These are phyloP conservation scores for Empis livida DNA, from an alignment of 2,888 invertebrate species.

Conservation along the genomic window DNA sequence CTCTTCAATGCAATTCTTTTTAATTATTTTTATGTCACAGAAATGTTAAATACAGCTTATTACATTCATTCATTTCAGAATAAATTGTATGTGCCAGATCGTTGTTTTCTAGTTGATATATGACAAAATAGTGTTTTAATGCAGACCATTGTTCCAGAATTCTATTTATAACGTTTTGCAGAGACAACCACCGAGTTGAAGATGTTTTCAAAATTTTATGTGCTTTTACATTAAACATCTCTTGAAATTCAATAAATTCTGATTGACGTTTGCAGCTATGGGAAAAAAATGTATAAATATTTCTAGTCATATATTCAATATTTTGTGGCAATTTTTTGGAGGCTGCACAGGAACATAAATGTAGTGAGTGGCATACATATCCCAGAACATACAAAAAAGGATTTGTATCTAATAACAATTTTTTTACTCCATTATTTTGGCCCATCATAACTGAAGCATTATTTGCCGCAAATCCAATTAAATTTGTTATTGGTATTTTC, in stretches of 20 bases:
- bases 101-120: neutral
- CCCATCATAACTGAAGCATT: conserved; percentile 21
- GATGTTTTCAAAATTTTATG: neutral
- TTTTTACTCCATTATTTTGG: conserved; percentile 13
- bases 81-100: neutral
- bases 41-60: neutral
- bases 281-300: conserved; percentile 17
- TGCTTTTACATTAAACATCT: conserved; percentile 10
- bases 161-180: neutral
- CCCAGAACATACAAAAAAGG: conserved; percentile 17
- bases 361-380: conserved; percentile 19
- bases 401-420: conserved; percentile 11
- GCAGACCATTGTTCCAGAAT: neutral
- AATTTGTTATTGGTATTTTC: conserved; percentile 11
- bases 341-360: conserved; percentile 19
- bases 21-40: neutral
- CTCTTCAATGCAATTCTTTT: too few relatives aligned
- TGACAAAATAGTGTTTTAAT: neutral
- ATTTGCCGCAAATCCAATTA: conserved; percentile 20
- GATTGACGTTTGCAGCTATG: conserved; percentile 19
- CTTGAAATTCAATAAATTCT: conserved; percentile 18
- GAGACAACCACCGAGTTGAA: neutral
- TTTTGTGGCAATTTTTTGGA: conserved; percentile 15
- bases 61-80: neutral
- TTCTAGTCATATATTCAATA: conserved; percentile 16